A percentile compares a stretch with the other conserved stretches of the same genome.
These are phyloP conservation scores for Limanda limanda DNA, from an alignment of 2,113 vertebrate genomes.

Conservation along the genomic window DNA sequence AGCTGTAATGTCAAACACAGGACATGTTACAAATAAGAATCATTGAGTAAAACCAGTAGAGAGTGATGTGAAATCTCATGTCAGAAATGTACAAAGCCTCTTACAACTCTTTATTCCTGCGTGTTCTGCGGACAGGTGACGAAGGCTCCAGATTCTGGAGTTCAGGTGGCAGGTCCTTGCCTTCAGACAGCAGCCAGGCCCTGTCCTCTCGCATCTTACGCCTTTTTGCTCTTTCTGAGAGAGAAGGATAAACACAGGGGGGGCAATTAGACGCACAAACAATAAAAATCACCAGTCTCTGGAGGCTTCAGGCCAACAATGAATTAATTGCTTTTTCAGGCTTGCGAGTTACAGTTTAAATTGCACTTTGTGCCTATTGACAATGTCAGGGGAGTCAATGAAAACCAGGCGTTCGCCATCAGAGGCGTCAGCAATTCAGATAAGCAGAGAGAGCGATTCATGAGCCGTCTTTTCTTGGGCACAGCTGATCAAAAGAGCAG, in stretches of 20 bases:
- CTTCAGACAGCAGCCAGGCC: conserved; percentile 93
- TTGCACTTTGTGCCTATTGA: conserved; percentile 27
- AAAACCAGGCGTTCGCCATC: conserved; percentile 43
- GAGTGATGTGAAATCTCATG: background rate
- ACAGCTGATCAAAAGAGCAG: conserved; percentile 75
- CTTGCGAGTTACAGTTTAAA: conserved; percentile 44
- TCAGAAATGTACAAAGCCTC: conserved; percentile 51
- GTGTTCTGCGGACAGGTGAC: conserved; percentile 87
- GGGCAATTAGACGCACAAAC: conserved; percentile 25
- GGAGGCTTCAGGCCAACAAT: conserved; percentile 10
- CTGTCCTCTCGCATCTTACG: conserved; percentile 93
- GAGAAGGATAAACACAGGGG: background rate
- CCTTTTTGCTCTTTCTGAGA: conserved; percentile 91
- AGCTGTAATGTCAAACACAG: conserved; percentile 80
- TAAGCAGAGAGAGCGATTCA: conserved; percentile 46
- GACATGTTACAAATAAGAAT: conserved; percentile 3
- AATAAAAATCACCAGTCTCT: background rate
- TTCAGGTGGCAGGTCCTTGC: conserved; percentile 93
- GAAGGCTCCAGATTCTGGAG: conserved; percentile 90
- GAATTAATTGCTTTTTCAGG: conserved; percentile 20
- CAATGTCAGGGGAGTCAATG: conserved; percentile 20
- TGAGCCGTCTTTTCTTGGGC: conserved; percentile 59
- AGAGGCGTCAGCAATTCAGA: conserved; percentile 32
- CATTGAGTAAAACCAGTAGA: background rate
- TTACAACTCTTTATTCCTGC: conserved; percentile 91